These are phyloP conservation scores for Cinara cedri DNA, from an alignment of 2,888 invertebrate species.

Conservation along the genomic window DNA sequence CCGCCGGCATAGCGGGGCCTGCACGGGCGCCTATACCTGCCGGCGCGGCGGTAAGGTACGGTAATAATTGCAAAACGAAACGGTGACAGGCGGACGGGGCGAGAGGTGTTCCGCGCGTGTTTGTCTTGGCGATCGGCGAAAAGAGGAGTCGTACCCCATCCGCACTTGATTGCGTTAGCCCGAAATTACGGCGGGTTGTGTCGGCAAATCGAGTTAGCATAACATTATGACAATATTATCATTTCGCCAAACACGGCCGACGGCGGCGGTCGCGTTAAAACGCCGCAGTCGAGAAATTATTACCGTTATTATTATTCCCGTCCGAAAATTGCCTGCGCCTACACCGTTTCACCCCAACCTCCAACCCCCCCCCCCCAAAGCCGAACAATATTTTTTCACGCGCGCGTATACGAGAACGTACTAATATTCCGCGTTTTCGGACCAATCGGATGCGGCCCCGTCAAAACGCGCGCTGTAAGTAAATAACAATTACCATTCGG, in stretches of 20 bases:
- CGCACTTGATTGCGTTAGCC: slow-evolving; percentile 35
- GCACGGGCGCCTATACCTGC: too few species aligned
- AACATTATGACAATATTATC: slow-evolving; percentile 47
- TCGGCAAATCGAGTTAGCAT: slow-evolving; percentile 49
- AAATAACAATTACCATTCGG: too few species aligned
- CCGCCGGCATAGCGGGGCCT: not conserved
- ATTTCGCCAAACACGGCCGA: slow-evolving; percentile 41
- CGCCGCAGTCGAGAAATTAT: too few species aligned
- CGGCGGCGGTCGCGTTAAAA: not conserved
- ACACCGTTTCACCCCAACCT: too few species aligned
- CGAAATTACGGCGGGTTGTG: slow-evolving; percentile 46
- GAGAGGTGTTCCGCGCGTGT: slow-evolving; percentile 28
- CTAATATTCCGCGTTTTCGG: too few species aligned
- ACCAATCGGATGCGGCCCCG: too few species aligned
- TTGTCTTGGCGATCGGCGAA: slow-evolving; percentile 12
- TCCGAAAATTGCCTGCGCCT: too few species aligned
- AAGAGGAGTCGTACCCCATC: not conserved
- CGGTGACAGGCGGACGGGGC: not conserved
- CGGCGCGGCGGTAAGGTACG: not conserved
- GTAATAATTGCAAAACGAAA: slow-evolving; percentile 24
- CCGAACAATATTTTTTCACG: too few species aligned
- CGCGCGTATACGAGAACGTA: too few species aligned
- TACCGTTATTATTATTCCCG: too few species aligned
- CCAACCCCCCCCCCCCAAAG: too few species aligned
- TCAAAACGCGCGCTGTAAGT: too few species aligned